Conservation (phyloP, 2,113 vertebrate genomes). For the Cynopterus brachyotis region DNA sequence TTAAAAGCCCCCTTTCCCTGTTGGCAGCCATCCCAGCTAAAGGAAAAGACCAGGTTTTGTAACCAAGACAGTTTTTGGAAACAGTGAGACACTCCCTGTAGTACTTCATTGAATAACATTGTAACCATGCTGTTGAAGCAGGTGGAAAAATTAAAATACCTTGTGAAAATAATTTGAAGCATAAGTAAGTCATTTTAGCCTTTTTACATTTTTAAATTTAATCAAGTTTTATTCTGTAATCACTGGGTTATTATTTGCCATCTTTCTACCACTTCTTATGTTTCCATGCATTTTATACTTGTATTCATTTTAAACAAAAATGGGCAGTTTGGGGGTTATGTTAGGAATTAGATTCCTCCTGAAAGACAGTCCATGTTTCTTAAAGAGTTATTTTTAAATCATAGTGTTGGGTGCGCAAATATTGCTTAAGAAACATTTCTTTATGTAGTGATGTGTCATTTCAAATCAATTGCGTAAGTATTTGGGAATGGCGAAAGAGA, state of each 20-base stretch:
- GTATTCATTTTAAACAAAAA: slow-evolving; percentile 49
- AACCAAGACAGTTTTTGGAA: slow-evolving; percentile 18
- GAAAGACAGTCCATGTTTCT: neutral
- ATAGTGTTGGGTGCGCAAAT: neutral
- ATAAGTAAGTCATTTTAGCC: neutral
- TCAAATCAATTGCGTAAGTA: neutral
- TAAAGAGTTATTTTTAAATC: neutral
- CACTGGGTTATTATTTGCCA: neutral
- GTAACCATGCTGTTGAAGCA: neutral
- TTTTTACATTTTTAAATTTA: neutral
- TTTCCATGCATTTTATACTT: slow-evolving; percentile 6
- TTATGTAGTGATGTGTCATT: slow-evolving; percentile 13
- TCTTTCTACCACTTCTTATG: neutral
- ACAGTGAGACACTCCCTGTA: neutral
- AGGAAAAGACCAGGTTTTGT: slow-evolving; percentile 46
- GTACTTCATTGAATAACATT: neutral
- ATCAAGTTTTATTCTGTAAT: neutral
- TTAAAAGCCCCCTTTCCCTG: neutral
- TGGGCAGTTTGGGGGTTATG: slow-evolving; percentile 4
- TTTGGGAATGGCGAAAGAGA: neutral
- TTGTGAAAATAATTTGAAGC: slow-evolving; percentile 8
- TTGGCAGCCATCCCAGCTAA: neutral
- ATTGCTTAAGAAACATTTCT: neutral
- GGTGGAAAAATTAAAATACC: neutral
- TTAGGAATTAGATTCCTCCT: neutral